Base-by-base conservation (phyloP, 2,797 vertebrate genomes). In the Acrossocheilus wenchowensis region DNA sequence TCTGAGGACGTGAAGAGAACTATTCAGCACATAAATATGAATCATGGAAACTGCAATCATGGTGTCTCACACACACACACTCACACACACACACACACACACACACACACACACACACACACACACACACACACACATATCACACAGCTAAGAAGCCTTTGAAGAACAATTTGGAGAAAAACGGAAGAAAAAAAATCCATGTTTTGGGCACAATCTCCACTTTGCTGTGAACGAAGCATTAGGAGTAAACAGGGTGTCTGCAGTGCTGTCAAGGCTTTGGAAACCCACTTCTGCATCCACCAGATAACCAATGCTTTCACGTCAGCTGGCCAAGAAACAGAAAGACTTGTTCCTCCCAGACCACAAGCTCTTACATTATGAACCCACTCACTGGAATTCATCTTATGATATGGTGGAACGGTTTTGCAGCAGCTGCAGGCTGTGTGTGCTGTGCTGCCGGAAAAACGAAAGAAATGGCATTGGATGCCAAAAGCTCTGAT, bases 151-250 rank as follows among this genome's bases (percentile, higher is more conserved):
- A 83, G 82, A 89, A 21, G 62, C 64, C 26, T 83, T 86, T 73
- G 54, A 86, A 30, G 68, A 64, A 45, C 15, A 52, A 14, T 7
- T 34, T 17, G 52, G 50, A 34, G 52, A 82, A 43, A 62, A 78
- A 2, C 73, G 82, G n/a, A n/a, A 57, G 21, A 4, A 11, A n/a
- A 6, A 30, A 14, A 64, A 2, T 30, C 62, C 2, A 14, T 30
- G 12, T 30, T 64, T 64, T 6, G 12, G n/a, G 60, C n/a, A 6
- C 60, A 64, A 5, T 43, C 62, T 89, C 50, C 34, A 71, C 66
- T 26, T 79, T 66, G 64, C 73, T 43, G 85, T 82, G 7, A 78
- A 83, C 12, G 60, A 80, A 83, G 88, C 36, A 83, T 78, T 82
- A 30, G n/a, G n/a, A 39, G 9, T 74, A 73, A 50, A 73, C 45